A percentile compares a stretch with the other conserved stretches of the same genome.
phyloP scores from a whole-genome alignment of 2,888 invertebrate species.

The Sinentomon sp. region DNA sequence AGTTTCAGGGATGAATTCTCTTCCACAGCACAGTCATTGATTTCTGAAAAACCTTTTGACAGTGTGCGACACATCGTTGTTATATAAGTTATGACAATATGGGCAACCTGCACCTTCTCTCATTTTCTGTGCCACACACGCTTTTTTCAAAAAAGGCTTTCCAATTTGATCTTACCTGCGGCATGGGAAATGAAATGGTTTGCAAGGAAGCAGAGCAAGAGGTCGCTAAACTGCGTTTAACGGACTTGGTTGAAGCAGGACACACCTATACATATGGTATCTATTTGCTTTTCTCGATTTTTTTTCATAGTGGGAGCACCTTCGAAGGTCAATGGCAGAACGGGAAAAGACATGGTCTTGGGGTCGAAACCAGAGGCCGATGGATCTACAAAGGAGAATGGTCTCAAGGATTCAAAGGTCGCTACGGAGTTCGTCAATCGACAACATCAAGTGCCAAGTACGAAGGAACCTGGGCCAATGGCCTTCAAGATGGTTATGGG shows the following conservation, averaged over 20 bases:
- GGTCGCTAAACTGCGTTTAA: too few species aligned
- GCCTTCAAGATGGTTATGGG: conserved; percentile 96
- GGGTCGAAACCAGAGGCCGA: conserved; percentile 83
- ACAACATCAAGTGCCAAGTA: conserved; percentile 83
- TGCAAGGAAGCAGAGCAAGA: not conserved
- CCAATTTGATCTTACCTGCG: too few species aligned
- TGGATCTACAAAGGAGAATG: conserved; percentile 97
- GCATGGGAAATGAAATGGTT: too few species aligned
- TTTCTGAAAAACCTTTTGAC: too few species aligned
- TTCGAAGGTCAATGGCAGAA: conserved; percentile 99
- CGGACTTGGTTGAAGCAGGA: too few species aligned
- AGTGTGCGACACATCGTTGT: too few species aligned
- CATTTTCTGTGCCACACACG: too few species aligned
- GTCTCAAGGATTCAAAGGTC: conserved; percentile 95
- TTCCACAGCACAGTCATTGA: too few species aligned
- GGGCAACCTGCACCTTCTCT: too few species aligned
- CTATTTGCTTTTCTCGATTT: conserved; percentile 1
- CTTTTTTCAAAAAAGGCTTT: too few species aligned
- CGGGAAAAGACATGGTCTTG: conserved; percentile 90
- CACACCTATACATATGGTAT: not conserved
- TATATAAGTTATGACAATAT: too few species aligned
- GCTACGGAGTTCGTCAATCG: conserved; percentile 90
- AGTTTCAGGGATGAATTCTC: too few species aligned
- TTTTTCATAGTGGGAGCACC: conserved; percentile 53
- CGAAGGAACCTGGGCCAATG: conserved; percentile 95